Conservation (phyloP, 1,140 invertebrate genomes). For the Drosophila tsacasi region DNA sequence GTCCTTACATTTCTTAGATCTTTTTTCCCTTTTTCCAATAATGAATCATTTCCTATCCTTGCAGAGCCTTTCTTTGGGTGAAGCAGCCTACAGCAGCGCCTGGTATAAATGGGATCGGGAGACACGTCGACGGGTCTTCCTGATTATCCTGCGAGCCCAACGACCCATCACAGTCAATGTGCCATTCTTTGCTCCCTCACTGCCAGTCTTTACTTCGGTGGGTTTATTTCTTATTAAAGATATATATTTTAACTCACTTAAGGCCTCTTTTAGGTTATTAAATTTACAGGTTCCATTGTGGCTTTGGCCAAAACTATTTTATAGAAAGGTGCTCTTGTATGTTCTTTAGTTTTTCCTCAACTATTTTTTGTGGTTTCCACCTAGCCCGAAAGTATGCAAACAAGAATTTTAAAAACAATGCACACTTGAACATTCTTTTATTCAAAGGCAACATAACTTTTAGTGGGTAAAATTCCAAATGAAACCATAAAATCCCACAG, state of each 20-base stretch:
- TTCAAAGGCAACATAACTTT: neutral
- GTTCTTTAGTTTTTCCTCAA: neutral
- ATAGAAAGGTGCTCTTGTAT: constrained; percentile 2
- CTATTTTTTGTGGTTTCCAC: neutral
- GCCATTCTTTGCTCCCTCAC: constrained; percentile 62
- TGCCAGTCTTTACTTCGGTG: constrained; percentile 59
- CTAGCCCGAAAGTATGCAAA: constrained; percentile 45
- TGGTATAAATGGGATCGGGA: constrained; percentile 63
- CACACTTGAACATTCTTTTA: constrained; percentile 4
- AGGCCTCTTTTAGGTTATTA: constrained; percentile 43
- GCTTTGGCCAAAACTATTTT: constrained; percentile 71
- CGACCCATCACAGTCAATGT: constrained; percentile 54
- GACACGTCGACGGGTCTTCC: constrained; percentile 48
- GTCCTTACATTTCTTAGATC: neutral
- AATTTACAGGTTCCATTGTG: constrained; percentile 75
- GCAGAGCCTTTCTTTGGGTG: constrained; percentile 58
- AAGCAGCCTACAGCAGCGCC: constrained; percentile 54
- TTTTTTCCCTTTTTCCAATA: neutral
- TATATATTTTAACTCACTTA: neutral
- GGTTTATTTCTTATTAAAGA: neutral
- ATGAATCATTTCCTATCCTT: neutral
- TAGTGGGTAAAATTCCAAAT: neutral
- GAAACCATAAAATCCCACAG: constrained; percentile 4
- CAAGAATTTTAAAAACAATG: neutral
- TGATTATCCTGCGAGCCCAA: constrained; percentile 62